These are phyloP conservation scores for Pogona vitticeps DNA, from an alignment of 2,113 vertebrate genomes.

Conservation along the genomic window DNA sequence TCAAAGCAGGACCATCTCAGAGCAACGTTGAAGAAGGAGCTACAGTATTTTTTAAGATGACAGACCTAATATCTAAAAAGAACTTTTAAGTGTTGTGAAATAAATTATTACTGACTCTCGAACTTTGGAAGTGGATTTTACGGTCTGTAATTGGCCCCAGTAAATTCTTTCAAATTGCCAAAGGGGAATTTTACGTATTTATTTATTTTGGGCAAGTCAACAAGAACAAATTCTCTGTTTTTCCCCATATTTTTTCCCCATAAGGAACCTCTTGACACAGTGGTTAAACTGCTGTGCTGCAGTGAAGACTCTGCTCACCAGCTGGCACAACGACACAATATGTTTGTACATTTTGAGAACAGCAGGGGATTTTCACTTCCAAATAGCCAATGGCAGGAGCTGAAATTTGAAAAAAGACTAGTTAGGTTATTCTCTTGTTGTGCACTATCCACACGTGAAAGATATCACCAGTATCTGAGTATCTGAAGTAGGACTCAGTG, in stretches of 20 bases:
- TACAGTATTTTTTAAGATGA: slow-evolving; percentile 53
- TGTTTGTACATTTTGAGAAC: not conserved
- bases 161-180: not conserved
- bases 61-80: slow-evolving; percentile 46
- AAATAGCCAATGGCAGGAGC: not conserved
- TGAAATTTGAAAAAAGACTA: not conserved
- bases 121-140: slow-evolving; percentile 37
- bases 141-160: slow-evolving; percentile 35
- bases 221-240: not conserved
- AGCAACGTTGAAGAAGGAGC: slow-evolving; percentile 41
- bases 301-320: no score
- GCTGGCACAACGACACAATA: no score
- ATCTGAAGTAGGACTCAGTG: no score
- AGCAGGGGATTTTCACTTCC: not conserved
- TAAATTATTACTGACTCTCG: slow-evolving; percentile 55
- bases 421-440: not conserved
- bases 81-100: slow-evolving; percentile 50
- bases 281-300: no score
- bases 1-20: slow-evolving; percentile 61
- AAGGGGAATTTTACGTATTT: not conserved
- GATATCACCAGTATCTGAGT: no score
- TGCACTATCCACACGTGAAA: no score
- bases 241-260: no score
- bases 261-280: no score
- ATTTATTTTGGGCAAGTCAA: not conserved